Conservation (phyloP, 2,888 invertebrate genomes). For the Arrhopalites spinosus region DNA sequence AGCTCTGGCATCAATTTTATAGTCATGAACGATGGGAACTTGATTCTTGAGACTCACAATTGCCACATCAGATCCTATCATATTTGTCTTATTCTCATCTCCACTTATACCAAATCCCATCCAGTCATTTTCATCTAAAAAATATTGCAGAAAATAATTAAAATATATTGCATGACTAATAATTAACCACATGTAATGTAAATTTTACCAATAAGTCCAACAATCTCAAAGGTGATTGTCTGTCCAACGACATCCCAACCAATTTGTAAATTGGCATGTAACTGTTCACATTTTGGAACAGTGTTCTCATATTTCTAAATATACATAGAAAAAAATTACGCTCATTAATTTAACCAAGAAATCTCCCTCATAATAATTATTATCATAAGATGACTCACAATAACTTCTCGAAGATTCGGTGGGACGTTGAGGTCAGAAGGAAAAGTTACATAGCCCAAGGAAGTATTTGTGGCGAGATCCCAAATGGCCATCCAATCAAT, state of each 20-base stretch:
- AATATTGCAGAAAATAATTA: not conserved
- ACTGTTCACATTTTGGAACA: conserved; percentile 81
- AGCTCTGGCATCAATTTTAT: conserved; percentile 80
- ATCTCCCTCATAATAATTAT: conserved; percentile 59
- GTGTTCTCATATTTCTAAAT: conserved; percentile 59
- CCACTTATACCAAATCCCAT: conserved; percentile 90
- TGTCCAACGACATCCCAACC: conserved; percentile 91
- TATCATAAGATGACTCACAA: conserved; percentile 57
- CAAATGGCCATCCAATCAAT: conserved; percentile 84
- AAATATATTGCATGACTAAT: no score
- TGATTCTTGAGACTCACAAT: conserved; percentile 71
- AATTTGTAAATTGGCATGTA: conserved; percentile 81
- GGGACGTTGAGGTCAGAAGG: conserved; percentile 66
- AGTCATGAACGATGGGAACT: conserved; percentile 78
- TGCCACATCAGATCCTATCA: conserved; percentile 84
- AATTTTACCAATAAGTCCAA: conserved; percentile 70
- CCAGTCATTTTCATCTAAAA: conserved; percentile 72
- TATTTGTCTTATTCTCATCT: conserved; percentile 70
- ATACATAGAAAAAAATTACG: not conserved
- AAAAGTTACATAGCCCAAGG: conserved; percentile 48
- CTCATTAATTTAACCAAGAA: not conserved
- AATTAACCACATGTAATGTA: no score
- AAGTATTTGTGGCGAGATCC: conserved; percentile 45
- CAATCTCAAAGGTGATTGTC: conserved; percentile 80
- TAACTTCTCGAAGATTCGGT: conserved; percentile 72